Percentiles rank a stretch among this genome's conserved stretches.
phyloP scores from a whole-genome alignment of 2,113 vertebrate species.

The Eptesicus fuscus region DNA sequence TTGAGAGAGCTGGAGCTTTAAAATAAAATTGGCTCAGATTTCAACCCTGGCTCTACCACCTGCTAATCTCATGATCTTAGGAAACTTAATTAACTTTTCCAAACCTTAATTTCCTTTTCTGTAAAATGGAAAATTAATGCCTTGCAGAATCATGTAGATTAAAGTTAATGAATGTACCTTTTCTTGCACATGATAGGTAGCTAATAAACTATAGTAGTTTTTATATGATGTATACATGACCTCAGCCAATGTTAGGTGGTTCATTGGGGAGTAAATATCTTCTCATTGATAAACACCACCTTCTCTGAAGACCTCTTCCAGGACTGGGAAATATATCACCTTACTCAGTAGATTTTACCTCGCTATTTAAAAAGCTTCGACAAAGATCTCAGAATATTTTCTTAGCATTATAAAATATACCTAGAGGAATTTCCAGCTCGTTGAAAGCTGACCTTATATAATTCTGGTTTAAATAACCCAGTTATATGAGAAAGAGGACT shows the following conservation, averaged over 20 bases:
- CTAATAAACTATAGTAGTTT: neutral
- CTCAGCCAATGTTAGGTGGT: neutral
- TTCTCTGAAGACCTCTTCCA: conserved; percentile 33
- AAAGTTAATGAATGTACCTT: neutral
- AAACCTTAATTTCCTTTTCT: neutral
- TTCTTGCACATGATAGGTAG: neutral
- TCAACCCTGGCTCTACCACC: neutral
- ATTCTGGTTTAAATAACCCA: conserved; percentile 35
- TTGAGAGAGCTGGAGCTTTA: neutral
- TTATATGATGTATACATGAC: neutral
- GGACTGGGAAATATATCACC: neutral
- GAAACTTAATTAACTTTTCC: neutral
- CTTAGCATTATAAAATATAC: conserved; percentile 21
- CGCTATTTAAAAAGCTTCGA: neutral
- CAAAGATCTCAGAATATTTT: neutral
- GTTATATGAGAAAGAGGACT: conserved; percentile 6
- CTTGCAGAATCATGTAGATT: neutral
- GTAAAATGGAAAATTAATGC: neutral
- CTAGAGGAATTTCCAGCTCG: conserved; percentile 18
- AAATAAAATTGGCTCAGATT: neutral
- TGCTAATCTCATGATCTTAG: neutral
- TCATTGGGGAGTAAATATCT: neutral
- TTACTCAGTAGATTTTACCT: neutral
- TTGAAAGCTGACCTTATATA: conserved; percentile 38
- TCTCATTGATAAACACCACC: neutral